Evolutionary conservation across 2,888 invertebrate species (phyloP), one percentile per base, ranked within the genome.

Genomic region (Parnassius orleans): DNA sequence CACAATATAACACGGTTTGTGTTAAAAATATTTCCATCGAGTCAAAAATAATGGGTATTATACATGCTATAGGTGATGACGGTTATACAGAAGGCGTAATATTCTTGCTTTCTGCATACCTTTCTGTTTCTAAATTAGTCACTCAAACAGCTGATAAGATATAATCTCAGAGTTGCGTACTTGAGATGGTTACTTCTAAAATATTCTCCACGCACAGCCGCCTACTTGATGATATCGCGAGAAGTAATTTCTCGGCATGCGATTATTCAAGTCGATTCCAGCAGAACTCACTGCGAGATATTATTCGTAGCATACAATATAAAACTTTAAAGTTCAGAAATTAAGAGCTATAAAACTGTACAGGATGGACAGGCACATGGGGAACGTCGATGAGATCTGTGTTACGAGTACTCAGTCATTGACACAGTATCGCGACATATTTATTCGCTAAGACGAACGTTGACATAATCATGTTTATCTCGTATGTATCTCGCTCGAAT

Each of bases 121-220:
- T 71, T 68, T 73, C n/a, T 72, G 69, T 72, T 78, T 76, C 80
- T 77, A 80, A 85, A 78, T 80, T 80, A 81, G 80, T 79, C 65
- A 74, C 67, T 77, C 78, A 77, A 75, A 77, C 68, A 67, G 65
- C 73, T 76, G 81, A 84, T 82, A 81, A 79, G 77, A 82, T 80
- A 72, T 69, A 69, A 82, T 81, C 80, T 74, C 66, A 60, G 41
- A 50, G 64, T 67, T 66, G 72, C 77, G 79, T 77, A 76, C 72
- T 73, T 69, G 66, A 76, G 73, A 81, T 80, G 70, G 76, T 75
- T 75, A 70, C 74, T 72, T 76, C 75, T 79, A 74, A 82, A 80
- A 84, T 81, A 80, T 77, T 79, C 77, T 77, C 77, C 72, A 70
- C 74, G 68, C 57, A 50, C 15, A 53, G 44, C 58, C 58, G 53